These are phyloP conservation scores for Ahaetulla prasina DNA, from an alignment of 2,113 vertebrate genomes.

Conservation along the genomic window DNA sequence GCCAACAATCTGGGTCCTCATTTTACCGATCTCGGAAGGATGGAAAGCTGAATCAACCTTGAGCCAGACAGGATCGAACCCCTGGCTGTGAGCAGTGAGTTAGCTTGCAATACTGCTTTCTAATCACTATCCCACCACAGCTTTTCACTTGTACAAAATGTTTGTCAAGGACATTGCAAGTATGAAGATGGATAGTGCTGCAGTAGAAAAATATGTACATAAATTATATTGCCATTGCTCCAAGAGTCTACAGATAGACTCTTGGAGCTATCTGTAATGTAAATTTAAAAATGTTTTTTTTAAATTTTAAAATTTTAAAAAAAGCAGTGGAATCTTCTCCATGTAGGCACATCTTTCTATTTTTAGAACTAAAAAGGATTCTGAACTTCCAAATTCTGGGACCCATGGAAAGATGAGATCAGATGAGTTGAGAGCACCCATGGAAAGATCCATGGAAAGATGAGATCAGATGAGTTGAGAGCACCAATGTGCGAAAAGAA, in stretches of 20 bases:
- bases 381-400: not conserved
- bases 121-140: not conserved
- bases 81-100: not conserved
- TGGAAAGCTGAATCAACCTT: not conserved
- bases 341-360: conserved; percentile 16
- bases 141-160: conserved; percentile 32
- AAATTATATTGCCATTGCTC: not conserved
- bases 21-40: not conserved
- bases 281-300: too few relatives aligned
- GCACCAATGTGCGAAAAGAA: not conserved
- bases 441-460: too few relatives aligned
- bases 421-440: not conserved
- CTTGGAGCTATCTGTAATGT: not conserved
- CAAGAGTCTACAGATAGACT: not conserved
- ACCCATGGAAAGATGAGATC: not conserved
- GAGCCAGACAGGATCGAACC: not conserved
- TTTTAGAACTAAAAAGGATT: not conserved
- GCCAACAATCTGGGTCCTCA: not conserved
- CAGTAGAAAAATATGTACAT: conserved; percentile 22
- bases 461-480: not conserved
- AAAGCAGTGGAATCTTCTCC: not conserved
- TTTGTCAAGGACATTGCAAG: conserved; percentile 47
- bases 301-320: too few relatives aligned
- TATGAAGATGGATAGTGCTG: conserved; percentile 33
- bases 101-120: not conserved